Conservation (phyloP, 2,797 vertebrate genomes). For the Natrix natrix region DNA sequence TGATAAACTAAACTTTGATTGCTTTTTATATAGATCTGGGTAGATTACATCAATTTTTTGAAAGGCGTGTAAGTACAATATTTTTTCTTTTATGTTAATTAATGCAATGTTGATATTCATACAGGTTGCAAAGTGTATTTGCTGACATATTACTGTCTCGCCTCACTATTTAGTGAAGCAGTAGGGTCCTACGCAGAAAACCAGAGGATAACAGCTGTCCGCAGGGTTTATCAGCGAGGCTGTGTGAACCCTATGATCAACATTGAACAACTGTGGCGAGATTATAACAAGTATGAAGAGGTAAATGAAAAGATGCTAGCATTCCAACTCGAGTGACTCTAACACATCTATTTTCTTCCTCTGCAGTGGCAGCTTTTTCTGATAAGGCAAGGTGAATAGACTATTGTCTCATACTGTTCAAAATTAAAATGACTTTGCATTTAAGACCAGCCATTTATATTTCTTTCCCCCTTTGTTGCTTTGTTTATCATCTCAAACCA, state of each 20-base stretch:
- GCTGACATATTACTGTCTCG: conserved; percentile 59
- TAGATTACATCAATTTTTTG: conserved; percentile 99
- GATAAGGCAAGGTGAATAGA: background rate
- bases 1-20: conserved; percentile 48
- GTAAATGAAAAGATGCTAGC: conserved; percentile 69
- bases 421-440: background rate
- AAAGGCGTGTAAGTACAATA: conserved; percentile 96
- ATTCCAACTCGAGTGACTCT: background rate
- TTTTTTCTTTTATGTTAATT: conserved; percentile 38
- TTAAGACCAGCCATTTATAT: background rate
- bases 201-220: conserved; percentile 96
- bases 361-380: background rate
- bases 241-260: conserved; percentile 99
- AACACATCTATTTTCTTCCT: background rate
- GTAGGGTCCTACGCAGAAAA: conserved; percentile 99
- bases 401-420: background rate
- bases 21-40: conserved; percentile 89
- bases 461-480: background rate
- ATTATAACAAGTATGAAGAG: conserved; percentile 99
- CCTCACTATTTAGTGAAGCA: conserved; percentile 82
- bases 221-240: conserved; percentile 96
- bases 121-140: conserved; percentile 38
- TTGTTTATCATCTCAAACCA: background rate
- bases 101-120: conserved; percentile 52
- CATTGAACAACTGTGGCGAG: conserved; percentile 98